Base-by-base conservation (phyloP, 2,797 vertebrate species). In the Phalanger gymnotis region DNA sequence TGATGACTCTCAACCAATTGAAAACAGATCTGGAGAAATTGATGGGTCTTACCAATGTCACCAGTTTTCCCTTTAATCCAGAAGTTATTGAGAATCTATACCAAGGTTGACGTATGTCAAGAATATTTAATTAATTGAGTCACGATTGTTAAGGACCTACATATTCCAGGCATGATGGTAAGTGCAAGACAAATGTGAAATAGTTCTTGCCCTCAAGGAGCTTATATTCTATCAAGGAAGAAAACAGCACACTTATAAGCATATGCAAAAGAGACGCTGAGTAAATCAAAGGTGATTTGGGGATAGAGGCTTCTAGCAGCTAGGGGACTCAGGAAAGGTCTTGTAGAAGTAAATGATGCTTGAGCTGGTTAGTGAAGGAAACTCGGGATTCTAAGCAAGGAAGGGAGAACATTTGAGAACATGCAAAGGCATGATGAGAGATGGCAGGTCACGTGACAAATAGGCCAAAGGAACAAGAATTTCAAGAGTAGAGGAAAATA, bases 1-100 rank as follows among this genome's bases (percentile, higher is more conserved):
- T 25, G n/a, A 94, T n/a, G 31, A 95, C 92, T 34, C 91, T 94
- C 95, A 93, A 16, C 47, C 51, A 94, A 51, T 27, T 54, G 14
- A 81, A 51, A 57, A 93, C 91, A 40, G 73, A n/a, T 30, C n/a
- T 90, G 53, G 54, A 94, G 89, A 95, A 91, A 92, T 90, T n/a
- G 90, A 5, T 91, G 55, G 25, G 19, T 19, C 40, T 31, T 93
- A 66, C 89, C 93, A 31, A 91, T 92, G 34, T 58, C 91, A 90
- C 93, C 11, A 34, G 66, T 55, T 66, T 93, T 96, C 25, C 22
- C 91, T 54, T 94, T 13, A n/a, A 56, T 90, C 30, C 19, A 90
- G 87, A 95, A 92, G 12, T 95, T 94, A 57, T 4, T n/a, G 34
- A 52, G 90, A 40, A 53, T 52, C 92, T 55, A 95, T 91, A 90